Evolutionary conservation across 2,113 vertebrate genomes (phyloP).

Genomic region (Recurvirostra avosetta): DNA sequence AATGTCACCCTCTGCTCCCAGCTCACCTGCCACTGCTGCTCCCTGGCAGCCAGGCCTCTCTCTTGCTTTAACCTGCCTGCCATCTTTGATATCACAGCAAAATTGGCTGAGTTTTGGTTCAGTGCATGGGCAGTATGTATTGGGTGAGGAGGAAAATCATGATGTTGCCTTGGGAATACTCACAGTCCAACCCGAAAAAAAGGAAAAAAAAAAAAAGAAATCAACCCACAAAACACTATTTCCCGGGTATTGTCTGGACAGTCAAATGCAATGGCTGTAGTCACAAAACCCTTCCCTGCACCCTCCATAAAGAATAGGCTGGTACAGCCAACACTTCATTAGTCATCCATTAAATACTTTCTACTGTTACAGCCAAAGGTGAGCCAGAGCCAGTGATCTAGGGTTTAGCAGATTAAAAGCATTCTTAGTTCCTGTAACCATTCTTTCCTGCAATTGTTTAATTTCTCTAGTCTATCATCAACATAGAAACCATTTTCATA

Average conservation of each 20-base stretch:
- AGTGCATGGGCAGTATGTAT: neutral
- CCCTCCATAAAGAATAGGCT: neutral
- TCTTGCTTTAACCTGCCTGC: neutral
- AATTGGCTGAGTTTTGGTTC: neutral
- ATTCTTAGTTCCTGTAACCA: neutral
- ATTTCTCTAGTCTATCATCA: neutral
- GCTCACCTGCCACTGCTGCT: neutral
- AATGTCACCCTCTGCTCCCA: neutral
- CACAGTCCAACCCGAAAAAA: accelerated
- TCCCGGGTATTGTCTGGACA: neutral
- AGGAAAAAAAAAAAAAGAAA: neutral
- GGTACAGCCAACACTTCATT: slow-evolving; percentile 1
- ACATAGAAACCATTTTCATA: neutral
- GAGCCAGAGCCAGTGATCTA: neutral
- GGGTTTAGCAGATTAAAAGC: slow-evolving; percentile 21
- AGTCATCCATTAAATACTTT: slow-evolving; percentile 16
- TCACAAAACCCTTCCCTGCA: neutral
- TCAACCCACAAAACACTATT: neutral
- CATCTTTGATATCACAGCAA: neutral
- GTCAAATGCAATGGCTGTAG: neutral
- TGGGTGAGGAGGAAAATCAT: neutral
- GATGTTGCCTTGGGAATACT: neutral
- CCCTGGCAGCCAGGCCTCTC: neutral
- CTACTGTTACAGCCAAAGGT: slow-evolving; percentile 5
- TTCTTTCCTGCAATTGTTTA: neutral